These are phyloP conservation scores for Corythornis leucogaster DNA, from an alignment of 2,797 vertebrate species.

Conservation along the genomic window DNA sequence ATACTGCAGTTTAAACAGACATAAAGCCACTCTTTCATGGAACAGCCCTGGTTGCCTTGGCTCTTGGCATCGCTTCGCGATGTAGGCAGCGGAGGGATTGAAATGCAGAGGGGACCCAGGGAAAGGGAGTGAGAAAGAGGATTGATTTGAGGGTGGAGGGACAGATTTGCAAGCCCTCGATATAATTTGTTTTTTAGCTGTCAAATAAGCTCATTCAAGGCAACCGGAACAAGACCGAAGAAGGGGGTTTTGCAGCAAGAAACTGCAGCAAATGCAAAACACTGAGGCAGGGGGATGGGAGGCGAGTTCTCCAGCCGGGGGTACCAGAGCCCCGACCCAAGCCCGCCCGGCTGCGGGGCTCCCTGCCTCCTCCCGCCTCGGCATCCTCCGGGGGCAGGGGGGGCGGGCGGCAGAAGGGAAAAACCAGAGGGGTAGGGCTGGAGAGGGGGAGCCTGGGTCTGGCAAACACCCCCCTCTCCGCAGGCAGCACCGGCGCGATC, in stretches of 20 bases:
- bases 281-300: conserved; percentile 5
- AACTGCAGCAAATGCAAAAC: conserved; percentile 45
- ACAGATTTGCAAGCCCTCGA: conserved; percentile 43
- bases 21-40: conserved; percentile 84
- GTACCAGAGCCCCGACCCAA: background rate
- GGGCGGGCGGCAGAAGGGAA: background rate
- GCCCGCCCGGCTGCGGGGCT: too few relatives aligned
- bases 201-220: conserved; percentile 72
- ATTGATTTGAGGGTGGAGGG: conserved; percentile 45
- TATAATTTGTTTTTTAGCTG: conserved; percentile 62
- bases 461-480: background rate
- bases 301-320: background rate
- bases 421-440: background rate
- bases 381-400: background rate
- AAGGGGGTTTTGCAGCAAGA: conserved; percentile 50
- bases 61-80: conserved; percentile 69
- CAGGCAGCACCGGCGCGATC: accelerated
- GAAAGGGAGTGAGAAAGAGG: conserved; percentile 47
- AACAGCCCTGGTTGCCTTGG: conserved; percentile 70
- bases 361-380: background rate
- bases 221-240: conserved; percentile 47
- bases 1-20: conserved; percentile 51
- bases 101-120: conserved; percentile 44
- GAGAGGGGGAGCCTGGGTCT: background rate
- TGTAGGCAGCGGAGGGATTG: conserved; percentile 60